Evolutionary conservation across 2,113 vertebrate genomes (phyloP).

Genomic region (Ctenomys sociabilis): DNA sequence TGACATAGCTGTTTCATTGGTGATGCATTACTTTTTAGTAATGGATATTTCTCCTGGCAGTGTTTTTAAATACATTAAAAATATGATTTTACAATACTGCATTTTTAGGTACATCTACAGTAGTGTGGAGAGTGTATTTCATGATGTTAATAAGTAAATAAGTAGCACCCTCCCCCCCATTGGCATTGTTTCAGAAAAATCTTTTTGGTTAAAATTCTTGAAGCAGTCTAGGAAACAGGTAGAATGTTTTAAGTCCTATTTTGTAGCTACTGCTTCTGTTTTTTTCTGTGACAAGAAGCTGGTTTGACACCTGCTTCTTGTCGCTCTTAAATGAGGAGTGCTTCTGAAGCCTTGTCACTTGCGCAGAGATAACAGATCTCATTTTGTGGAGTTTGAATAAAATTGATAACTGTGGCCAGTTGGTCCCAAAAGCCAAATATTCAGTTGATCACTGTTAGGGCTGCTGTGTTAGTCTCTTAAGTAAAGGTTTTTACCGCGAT

Average conservation of each 20-base stretch:
- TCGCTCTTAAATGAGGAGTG: slow-evolving; percentile 51
- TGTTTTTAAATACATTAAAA: slow-evolving; percentile 49
- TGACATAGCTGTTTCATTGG: slow-evolving; percentile 39
- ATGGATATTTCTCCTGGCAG: slow-evolving; percentile 32
- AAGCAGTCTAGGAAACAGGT: slow-evolving; percentile 59
- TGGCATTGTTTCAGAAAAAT: slow-evolving; percentile 40
- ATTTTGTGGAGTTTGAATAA: slow-evolving; percentile 57
- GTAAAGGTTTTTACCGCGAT: background rate
- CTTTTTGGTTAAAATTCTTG: slow-evolving; percentile 2
- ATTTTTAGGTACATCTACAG: slow-evolving; percentile 28
- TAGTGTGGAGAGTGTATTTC: slow-evolving; percentile 33
- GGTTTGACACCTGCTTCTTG: slow-evolving; percentile 58
- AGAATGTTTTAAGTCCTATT: background rate
- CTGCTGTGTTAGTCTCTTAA: background rate
- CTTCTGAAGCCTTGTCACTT: slow-evolving; percentile 45
- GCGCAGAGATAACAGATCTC: slow-evolving; percentile 48
- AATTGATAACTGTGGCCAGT: slow-evolving; percentile 1
- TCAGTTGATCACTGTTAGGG: slow-evolving; percentile 27
- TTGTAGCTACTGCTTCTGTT: background rate
- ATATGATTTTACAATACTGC: background rate
- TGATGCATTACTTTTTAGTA: slow-evolving; percentile 26
- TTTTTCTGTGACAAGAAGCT: too few relatives aligned
- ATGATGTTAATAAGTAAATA: slow-evolving; percentile 10
- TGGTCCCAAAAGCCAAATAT: slow-evolving; percentile 40
- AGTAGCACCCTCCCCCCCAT: background rate